phyloP scores from a whole-genome alignment of 2,797 vertebrate species.

The Cirrhinus molitorella region DNA sequence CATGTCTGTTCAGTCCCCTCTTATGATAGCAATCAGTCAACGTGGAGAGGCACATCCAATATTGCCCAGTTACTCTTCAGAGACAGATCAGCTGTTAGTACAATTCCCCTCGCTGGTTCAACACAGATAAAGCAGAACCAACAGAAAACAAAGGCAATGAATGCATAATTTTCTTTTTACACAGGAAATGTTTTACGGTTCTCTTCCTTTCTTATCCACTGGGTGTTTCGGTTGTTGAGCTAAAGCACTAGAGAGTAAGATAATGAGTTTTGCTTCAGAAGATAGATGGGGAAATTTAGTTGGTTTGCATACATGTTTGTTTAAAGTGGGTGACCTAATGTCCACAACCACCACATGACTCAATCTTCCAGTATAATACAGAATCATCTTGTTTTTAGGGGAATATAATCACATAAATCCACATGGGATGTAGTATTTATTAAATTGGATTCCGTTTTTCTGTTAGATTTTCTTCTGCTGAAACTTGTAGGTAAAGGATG shows the following conservation, averaged over 20 bases:
- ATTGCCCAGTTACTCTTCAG: conserved; percentile 36
- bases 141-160: conserved; percentile 62
- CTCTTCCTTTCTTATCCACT: conserved; percentile 38
- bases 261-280: conserved; percentile 45
- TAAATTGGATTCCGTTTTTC: background rate
- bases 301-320: conserved; percentile 51
- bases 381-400: background rate
- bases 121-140: conserved; percentile 70
- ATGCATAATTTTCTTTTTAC: conserved; percentile 70
- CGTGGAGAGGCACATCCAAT: conserved; percentile 17
- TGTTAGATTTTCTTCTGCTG: background rate
- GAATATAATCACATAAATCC: background rate
- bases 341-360: background rate
- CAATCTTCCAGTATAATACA: background rate
- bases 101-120: conserved; percentile 61
- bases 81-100: conserved; percentile 53
- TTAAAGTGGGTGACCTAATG: conserved; percentile 47
- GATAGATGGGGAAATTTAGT: conserved; percentile 33
- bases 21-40: conserved; percentile 41
- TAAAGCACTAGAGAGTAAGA: conserved; percentile 46
- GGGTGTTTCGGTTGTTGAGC: conserved; percentile 50
- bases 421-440: conserved; percentile 2
- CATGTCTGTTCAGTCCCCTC: conserved; percentile 32
- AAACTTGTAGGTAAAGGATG: background rate
- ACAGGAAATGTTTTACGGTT: conserved; percentile 58